These are phyloP conservation scores for Penelope pileata DNA, from an alignment of 2,113 vertebrate genomes.

Conservation along the genomic window DNA sequence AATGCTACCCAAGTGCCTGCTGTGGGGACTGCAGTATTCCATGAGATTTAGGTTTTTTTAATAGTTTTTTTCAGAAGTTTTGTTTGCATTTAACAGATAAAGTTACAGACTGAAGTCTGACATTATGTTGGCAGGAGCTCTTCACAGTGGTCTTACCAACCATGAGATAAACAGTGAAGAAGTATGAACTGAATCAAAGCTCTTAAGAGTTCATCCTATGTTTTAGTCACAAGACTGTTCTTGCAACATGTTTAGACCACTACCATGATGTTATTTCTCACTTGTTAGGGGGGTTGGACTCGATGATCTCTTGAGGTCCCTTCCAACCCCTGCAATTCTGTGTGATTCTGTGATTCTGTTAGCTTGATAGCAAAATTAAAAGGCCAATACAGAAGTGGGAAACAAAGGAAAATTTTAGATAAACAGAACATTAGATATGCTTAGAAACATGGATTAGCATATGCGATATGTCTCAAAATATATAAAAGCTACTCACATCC, in stretches of 20 bases:
- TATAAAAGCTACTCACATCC: neutral
- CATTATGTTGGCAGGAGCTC: neutral
- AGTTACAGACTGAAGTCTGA: neutral
- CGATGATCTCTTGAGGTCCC: too few relatives aligned
- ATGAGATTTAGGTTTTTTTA: neutral
- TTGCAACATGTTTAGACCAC: neutral
- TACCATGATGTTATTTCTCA: neutral
- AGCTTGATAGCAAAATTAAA: neutral
- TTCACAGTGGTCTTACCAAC: neutral
- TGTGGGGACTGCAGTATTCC: neutral
- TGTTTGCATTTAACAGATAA: neutral
- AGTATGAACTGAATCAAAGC: neutral
- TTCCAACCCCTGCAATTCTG: too few relatives aligned
- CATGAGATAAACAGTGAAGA: neutral
- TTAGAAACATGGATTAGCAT: neutral
- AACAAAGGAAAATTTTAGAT: neutral
- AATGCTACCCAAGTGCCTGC: neutral
- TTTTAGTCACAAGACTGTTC: neutral
- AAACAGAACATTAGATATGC: neutral
- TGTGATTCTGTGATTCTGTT: too few relatives aligned
- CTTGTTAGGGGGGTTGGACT: too few relatives aligned
- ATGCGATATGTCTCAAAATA: neutral
- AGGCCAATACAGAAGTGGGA: conserved; percentile 4
- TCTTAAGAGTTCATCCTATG: neutral
- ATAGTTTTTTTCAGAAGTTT: conserved; percentile 1